Evolutionary conservation across 2,888 invertebrate genomes (phyloP), one percentile per base, ranked within the genome.

Genomic region (Phengaris arion): DNA sequence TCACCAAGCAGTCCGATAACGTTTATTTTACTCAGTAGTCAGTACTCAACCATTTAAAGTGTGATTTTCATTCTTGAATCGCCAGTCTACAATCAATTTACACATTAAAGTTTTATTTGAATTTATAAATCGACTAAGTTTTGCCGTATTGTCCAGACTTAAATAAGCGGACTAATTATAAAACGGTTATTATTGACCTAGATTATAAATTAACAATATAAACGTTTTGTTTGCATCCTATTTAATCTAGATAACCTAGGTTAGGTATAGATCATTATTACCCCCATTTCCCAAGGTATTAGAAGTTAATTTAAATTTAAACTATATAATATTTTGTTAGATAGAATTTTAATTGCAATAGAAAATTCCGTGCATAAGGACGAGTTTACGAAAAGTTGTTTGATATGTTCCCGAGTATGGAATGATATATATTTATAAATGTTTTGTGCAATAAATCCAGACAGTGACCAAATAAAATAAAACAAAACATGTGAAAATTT

Each of bases 301-400:
- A 59, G 10, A 48, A 79, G 77, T 77, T 79, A 78, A 79, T 79
- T 79, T 79, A 79, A 79, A 77, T 74, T 74, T 76, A 72, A 72
- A 22, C 72, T 48, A 72, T 48, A 12, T 8, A 52, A 48, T 51
- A 72, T 51, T 51, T 51, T 35, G 35, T 54, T 72, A 54, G 54
- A 54, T 54, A 54, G 52, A 15, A 7, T 51, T 52, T 52, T 54
- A 72, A 72, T 54, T 54, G 72, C 72, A 54, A 72, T 35, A 13
- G 51, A 35, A 72, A 22, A 45, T 64, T 64, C 13, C 12, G 64
- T 64, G 45, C 12, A 12, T 64, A 64, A 35, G 35, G 35, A 35
- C 35, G 35, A 1, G 35, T 35, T 35, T 35, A 35, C 35, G 35
- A 35, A 35, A 35, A 35, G 35, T 35, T 3, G 35, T 35, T 35